A percentile compares a stretch with the other conserved stretches of the same genome.
phyloP scores from a whole-genome alignment of 2,113 vertebrate genomes.

The Rhagologus leucostigma region DNA sequence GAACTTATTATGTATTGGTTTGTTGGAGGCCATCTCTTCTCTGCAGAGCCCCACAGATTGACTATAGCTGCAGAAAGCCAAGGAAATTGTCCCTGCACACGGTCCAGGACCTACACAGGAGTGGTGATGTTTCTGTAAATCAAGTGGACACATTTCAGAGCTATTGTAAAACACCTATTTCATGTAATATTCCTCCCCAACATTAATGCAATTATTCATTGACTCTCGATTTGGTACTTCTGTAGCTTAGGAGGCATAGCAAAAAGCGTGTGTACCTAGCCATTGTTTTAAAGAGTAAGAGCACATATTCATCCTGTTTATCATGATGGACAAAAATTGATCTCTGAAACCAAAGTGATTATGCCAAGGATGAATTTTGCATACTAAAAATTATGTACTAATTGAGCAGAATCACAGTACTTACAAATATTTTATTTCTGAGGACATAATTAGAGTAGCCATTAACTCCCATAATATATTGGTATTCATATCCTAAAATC shows the following conservation, averaged over 20 bases:
- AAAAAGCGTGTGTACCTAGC: rapidly evolving
- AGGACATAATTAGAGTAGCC: neutral
- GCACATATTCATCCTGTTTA: neutral
- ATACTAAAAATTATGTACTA: neutral
- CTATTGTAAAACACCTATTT: neutral
- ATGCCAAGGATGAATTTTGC: neutral
- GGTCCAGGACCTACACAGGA: neutral
- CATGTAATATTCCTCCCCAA: neutral
- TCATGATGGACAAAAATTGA: neutral
- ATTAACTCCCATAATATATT: neutral
- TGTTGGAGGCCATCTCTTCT: neutral
- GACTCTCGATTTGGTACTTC: neutral
- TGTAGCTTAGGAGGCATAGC: neutral
- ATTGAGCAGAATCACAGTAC: neutral
- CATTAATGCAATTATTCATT: neutral
- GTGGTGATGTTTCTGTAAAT: neutral
- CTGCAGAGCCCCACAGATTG: neutral
- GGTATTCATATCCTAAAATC: neutral
- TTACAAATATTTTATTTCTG: neutral
- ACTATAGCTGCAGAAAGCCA: neutral
- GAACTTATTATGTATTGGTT: neutral
- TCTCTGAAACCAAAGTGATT: neutral
- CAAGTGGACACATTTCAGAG: neutral
- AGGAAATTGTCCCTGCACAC: neutral
- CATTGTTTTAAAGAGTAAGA: neutral